phyloP scores from a whole-genome alignment of 1,140 invertebrate species.

The Colletes latitarsis region DNA sequence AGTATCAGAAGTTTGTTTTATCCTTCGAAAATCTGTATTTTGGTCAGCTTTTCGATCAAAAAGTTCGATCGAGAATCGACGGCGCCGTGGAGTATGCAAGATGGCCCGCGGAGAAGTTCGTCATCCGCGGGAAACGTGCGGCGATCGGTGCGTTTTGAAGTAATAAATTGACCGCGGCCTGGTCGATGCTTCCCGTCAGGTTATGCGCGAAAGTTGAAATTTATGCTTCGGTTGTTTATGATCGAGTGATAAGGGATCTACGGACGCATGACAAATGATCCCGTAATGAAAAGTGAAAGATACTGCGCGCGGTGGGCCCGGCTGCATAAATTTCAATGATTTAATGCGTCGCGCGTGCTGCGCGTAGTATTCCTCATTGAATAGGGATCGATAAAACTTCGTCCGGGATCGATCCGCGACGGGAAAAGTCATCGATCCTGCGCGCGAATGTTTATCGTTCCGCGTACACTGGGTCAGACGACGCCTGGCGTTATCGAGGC shows the following conservation, averaged over 20 bases:
- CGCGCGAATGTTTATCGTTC: slow-evolving; percentile 38
- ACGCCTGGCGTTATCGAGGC: background rate
- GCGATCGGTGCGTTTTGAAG: slow-evolving; percentile 76
- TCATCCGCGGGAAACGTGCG: slow-evolving; percentile 72
- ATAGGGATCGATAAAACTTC: slow-evolving; percentile 78
- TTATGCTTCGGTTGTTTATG: slow-evolving; percentile 82
- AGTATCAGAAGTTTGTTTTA: too few species aligned
- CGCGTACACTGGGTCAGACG: slow-evolving; percentile 40
- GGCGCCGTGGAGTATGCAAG: too few species aligned
- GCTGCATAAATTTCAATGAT: slow-evolving; percentile 82
- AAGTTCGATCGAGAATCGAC: too few species aligned
- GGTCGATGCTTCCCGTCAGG: slow-evolving; percentile 80
- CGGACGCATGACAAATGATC: slow-evolving; percentile 81
- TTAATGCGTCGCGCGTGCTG: slow-evolving; percentile 77
- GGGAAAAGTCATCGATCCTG: slow-evolving; percentile 65
- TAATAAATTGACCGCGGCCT: slow-evolving; percentile 77
- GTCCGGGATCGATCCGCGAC: slow-evolving; percentile 29
- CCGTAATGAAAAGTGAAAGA: slow-evolving; percentile 82
- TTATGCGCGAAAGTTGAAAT: slow-evolving; percentile 82
- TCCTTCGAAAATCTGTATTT: too few species aligned
- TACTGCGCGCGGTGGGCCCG: slow-evolving; percentile 74
- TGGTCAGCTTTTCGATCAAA: too few species aligned
- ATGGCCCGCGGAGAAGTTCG: slow-evolving; percentile 61
- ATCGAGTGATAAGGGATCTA: slow-evolving; percentile 82
- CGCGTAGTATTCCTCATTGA: slow-evolving; percentile 75